Conservation (phyloP, 2,888 invertebrate species). For the Tiliacea aurago region DNA sequence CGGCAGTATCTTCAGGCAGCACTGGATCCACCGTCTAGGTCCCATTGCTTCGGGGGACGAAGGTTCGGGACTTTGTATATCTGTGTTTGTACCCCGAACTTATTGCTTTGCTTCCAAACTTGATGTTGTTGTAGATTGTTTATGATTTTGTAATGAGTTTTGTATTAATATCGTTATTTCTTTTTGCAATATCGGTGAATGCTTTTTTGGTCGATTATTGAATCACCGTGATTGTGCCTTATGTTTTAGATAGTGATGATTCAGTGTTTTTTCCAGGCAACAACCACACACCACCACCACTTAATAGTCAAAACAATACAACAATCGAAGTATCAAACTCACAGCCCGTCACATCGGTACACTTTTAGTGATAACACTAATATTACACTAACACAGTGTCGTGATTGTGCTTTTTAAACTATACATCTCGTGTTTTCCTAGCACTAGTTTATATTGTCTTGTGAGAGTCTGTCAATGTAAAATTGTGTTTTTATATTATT, state of each 20-base stretch:
- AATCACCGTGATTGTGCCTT: conserved; percentile 37
- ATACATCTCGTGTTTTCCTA: conserved; percentile 52
- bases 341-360: conserved; percentile 84
- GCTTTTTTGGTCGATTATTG: conserved; percentile 43
- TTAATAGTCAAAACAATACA: conserved; percentile 80
- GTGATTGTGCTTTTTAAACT: conserved; percentile 58
- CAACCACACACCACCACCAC: conserved; percentile 78
- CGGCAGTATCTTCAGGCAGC: conserved; percentile 85
- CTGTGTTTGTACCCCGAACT: conserved; percentile 66
- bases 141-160: conserved; percentile 48
- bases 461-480: conserved; percentile 59
- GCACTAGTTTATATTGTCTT: conserved; percentile 61
- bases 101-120: conserved; percentile 65
- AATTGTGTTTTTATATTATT: conserved; percentile 36
- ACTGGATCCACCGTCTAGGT: conserved; percentile 85
- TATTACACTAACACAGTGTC: conserved; percentile 70
- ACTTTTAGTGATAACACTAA: conserved; percentile 72
- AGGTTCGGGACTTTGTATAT: conserved; percentile 82
- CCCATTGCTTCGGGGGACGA: conserved; percentile 82
- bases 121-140: conserved; percentile 63
- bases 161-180: conserved; percentile 29
- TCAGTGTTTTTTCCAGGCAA: conserved; percentile 83
- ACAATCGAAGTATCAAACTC: conserved; percentile 76
- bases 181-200: conserved; percentile 45
- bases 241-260: conserved; percentile 64